Evolutionary conservation across 2,888 invertebrate genomes (phyloP).

Genomic region (Cephus runcator): DNA sequence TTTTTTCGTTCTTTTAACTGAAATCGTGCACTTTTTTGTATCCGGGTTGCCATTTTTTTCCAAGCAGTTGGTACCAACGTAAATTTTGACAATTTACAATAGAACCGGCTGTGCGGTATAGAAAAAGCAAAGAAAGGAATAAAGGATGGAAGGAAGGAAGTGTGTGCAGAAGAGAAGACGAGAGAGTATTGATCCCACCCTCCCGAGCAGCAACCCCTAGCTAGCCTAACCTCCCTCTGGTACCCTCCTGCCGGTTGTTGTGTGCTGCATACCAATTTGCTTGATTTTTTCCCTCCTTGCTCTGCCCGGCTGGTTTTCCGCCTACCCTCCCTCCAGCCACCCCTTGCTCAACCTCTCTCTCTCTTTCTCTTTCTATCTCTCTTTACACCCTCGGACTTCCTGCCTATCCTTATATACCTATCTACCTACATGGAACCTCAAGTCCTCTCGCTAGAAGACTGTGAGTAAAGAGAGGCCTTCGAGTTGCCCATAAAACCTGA

Average conservation of each 20-base stretch:
- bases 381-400: slow-evolving; percentile 39
- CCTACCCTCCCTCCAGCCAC: no score
- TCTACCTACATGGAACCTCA: slow-evolving; percentile 34
- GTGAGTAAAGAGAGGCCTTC: slow-evolving; percentile 1
- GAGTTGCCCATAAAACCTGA: background rate
- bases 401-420: slow-evolving; percentile 41
- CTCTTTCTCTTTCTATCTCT: slow-evolving; percentile 37
- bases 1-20: no score
- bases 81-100: no score
- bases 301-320: slow-evolving; percentile 28
- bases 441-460: background rate
- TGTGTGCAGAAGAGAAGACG: slow-evolving; percentile 52
- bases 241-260: slow-evolving; percentile 65
- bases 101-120: no score
- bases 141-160: slow-evolving; percentile 6
- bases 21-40: no score
- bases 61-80: no score
- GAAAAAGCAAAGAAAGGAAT: background rate
- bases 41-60: no score
- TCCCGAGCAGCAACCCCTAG: slow-evolving; percentile 58
- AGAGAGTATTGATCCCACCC: slow-evolving; percentile 64
- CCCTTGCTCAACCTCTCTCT: slow-evolving; percentile 37
- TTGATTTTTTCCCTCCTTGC: slow-evolving; percentile 68
- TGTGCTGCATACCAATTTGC: slow-evolving; percentile 74
- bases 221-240: slow-evolving; percentile 55